Evolutionary conservation across 2,888 invertebrate genomes (phyloP).

Genomic region (Calliopum simillimum): DNA sequence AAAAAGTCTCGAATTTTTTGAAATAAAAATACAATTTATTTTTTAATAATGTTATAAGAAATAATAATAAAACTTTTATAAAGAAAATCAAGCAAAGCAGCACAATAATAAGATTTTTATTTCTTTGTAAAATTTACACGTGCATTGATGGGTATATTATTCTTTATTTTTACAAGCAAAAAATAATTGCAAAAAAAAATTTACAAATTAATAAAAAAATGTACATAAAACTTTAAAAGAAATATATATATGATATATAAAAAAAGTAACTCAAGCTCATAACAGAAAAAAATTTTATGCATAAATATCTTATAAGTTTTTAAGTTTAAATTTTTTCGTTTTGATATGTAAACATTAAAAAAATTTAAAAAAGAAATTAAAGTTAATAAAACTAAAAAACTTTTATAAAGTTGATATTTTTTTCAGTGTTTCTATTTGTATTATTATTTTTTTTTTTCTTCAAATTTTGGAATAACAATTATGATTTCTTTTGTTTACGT

Average conservation of each 20-base stretch:
- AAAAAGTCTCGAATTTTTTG: background rate
- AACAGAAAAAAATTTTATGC: background rate
- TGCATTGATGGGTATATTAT: constrained; percentile 19
- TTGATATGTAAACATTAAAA: constrained; percentile 22
- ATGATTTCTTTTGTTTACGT: constrained; percentile 35
- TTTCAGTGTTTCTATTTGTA: constrained; percentile 40
- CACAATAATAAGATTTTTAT: background rate
- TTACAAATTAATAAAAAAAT: constrained; percentile 36
- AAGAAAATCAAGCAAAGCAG: no score
- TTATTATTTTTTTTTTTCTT: constrained; percentile 45
- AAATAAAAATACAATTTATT: constrained; percentile 41
- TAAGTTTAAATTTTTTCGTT: constrained; percentile 38
- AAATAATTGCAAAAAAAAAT: constrained; percentile 35
- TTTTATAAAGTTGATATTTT: constrained; percentile 37
- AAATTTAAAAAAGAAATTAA: background rate
- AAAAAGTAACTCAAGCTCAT: constrained; percentile 22
- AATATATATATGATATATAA: no score
- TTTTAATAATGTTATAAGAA: constrained; percentile 17
- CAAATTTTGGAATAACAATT: constrained; percentile 29
- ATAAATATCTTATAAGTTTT: constrained; percentile 34
- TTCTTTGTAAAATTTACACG: constrained; percentile 18
- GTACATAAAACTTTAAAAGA: constrained; percentile 30
- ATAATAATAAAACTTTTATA: constrained; percentile 29
- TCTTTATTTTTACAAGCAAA: constrained; percentile 10
- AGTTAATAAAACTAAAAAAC: constrained; percentile 22